phyloP scores from a whole-genome alignment of 30 jellyfish, hydroid and myxozoan genomes.

The Haliclystus octoradiatus region DNA sequence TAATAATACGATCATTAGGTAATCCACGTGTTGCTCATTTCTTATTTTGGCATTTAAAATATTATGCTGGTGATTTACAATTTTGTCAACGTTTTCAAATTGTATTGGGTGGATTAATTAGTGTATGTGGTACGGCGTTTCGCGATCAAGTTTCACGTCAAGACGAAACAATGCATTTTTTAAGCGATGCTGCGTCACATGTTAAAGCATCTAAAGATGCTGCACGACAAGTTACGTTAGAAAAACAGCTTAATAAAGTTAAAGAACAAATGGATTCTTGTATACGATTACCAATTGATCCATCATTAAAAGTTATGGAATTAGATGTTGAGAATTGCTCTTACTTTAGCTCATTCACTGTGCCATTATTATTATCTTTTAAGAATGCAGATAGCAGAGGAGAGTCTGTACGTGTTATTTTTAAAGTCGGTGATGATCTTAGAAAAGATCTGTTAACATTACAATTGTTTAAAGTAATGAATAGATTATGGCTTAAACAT shows the following conservation, averaged over 20 bases:
- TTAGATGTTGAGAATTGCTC: conserved; percentile 42
- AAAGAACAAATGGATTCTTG: conserved; percentile 34
- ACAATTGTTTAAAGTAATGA: conserved; percentile 79
- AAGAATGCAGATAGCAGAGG: conserved; percentile 76
- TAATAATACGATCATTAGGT: conserved; percentile 45
- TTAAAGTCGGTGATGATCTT: conserved; percentile 94
- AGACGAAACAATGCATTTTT: conserved; percentile 45
- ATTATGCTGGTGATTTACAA: conserved; percentile 80
- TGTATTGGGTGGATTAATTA: conserved; percentile 69
- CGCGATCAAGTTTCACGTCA: conserved; percentile 65
- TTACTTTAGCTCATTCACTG: conserved; percentile 63
- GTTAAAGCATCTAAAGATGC: conserved; percentile 57
- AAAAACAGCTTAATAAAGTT: conserved; percentile 31
- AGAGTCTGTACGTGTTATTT: conserved; percentile 41
- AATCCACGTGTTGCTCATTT: conserved; percentile 83
- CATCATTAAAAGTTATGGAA: conserved; percentile 45
- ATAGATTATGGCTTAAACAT: conserved; percentile 75
- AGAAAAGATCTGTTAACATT: conserved; percentile 81
- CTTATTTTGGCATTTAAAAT: conserved; percentile 85
- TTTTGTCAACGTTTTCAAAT: conserved; percentile 88
- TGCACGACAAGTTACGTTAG: conserved; percentile 29
- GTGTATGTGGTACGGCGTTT: conserved; percentile 77
- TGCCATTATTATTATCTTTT: conserved; percentile 64
- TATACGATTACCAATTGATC: conserved; percentile 64
- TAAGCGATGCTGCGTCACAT: conserved; percentile 46